A percentile compares a stretch with the other conserved stretches of the same genome.
phyloP scores from a whole-genome alignment of 2,888 invertebrate species.

The Xestobium rufovillosum region DNA sequence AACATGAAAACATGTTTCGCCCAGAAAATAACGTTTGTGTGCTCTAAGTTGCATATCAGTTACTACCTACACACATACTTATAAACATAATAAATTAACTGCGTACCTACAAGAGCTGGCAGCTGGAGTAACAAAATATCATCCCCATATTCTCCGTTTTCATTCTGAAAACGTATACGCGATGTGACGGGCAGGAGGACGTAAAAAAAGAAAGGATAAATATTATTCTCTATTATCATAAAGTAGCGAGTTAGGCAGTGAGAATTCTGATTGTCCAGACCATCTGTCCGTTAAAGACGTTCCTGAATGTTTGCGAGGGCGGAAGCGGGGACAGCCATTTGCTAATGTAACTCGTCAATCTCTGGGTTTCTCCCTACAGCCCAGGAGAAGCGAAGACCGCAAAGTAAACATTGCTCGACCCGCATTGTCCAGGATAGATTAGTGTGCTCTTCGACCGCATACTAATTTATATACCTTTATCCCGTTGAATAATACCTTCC shows the following conservation, averaged over 20 bases:
- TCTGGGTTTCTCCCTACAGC: slow-evolving; percentile 24
- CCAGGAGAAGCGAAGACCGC: slow-evolving; percentile 25
- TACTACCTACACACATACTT: too few species aligned
- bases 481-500: neutral
- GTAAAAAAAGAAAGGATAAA: too few species aligned
- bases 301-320: slow-evolving; percentile 8
- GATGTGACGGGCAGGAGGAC: too few species aligned
- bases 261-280: slow-evolving; percentile 37
- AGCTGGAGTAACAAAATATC: too few species aligned
- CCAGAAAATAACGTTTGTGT: too few species aligned
- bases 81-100: too few species aligned
- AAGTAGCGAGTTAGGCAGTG: slow-evolving; percentile 25
- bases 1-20: too few species aligned
- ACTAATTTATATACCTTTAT: slow-evolving; percentile 24
- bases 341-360: slow-evolving; percentile 43
- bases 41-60: too few species aligned
- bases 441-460: slow-evolving; percentile 25
- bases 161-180: too few species aligned
- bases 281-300: slow-evolving; percentile 30
- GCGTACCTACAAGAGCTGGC: too few species aligned
- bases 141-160: too few species aligned
- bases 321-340: slow-evolving; percentile 34
- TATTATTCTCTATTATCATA: too few species aligned
- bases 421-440: slow-evolving; percentile 33
- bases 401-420: slow-evolving; percentile 31